These are phyloP conservation scores for Ctenomys sociabilis DNA, from an alignment of 2,113 vertebrate species.

Conservation along the genomic window DNA sequence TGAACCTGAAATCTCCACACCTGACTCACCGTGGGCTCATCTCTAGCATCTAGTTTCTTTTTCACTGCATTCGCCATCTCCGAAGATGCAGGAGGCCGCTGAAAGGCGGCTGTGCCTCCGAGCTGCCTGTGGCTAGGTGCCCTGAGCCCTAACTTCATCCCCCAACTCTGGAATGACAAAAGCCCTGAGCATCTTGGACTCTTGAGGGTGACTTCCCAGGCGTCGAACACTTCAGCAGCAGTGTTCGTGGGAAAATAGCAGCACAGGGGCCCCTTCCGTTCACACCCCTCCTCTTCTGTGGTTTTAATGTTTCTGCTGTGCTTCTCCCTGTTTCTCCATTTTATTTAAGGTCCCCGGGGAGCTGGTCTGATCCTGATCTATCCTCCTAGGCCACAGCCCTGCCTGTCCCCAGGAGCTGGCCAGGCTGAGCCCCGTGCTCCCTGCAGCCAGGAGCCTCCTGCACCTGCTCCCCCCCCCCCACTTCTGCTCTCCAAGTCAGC, in stretches of 20 bases:
- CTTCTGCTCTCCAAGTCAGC: background rate
- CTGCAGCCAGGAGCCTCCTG: accelerated
- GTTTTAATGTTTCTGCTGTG: background rate
- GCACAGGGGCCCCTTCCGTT: accelerated
- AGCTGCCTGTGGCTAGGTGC: accelerated
- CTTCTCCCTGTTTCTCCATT: background rate
- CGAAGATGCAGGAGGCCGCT: accelerated
- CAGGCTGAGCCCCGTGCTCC: accelerated
- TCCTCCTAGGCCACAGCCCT: background rate
- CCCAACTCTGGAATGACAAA: accelerated
- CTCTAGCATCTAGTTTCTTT: background rate
- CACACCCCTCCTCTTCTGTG: accelerated
- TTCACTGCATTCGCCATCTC: background rate
- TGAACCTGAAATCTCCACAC: background rate
- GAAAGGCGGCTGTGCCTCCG: no score
- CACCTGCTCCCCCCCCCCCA: background rate
- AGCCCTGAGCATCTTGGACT: background rate
- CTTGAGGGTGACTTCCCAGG: accelerated
- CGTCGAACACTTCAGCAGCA: background rate
- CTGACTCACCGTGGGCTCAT: background rate
- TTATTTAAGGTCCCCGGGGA: background rate
- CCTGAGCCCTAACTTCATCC: background rate
- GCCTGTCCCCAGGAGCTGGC: background rate
- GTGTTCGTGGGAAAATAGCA: accelerated
- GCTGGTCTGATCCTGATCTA: background rate